Evolutionary conservation across 2,888 invertebrate genomes (phyloP).

Genomic region (Lasioglossum figueresi): DNA sequence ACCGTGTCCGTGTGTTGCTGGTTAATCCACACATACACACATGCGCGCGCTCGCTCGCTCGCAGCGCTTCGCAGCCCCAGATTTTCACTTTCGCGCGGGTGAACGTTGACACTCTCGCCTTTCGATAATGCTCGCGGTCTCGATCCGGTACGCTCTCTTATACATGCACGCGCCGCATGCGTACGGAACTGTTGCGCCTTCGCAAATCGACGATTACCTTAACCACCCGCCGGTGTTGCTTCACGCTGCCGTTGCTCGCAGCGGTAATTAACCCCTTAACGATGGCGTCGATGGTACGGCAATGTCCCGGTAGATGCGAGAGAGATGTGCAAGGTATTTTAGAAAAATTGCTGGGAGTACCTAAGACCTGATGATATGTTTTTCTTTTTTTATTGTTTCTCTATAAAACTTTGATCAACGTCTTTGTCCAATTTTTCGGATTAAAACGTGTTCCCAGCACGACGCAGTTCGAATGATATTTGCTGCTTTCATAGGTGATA

Average conservation of each 20-base stretch:
- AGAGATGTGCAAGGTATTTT: neutral
- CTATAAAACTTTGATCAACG: no score
- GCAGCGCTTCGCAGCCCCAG: conserved; percentile 57
- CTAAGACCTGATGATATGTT: no score
- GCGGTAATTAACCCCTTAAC: neutral
- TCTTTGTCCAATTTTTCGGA: no score
- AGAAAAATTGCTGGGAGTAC: neutral
- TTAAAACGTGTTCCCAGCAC: no score
- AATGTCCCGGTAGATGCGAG: neutral
- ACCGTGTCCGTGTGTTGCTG: neutral
- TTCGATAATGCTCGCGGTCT: conserved; percentile 64
- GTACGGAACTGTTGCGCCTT: conserved; percentile 8
- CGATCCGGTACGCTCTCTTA: conserved; percentile 54
- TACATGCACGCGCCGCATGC: neutral
- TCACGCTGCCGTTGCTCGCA: neutral
- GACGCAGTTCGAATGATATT: no score
- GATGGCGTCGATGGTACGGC: neutral
- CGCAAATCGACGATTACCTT: neutral
- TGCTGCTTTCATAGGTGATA: no score
- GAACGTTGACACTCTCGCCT: conserved; percentile 78
- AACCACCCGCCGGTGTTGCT: neutral
- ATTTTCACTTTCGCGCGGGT: conserved; percentile 73
- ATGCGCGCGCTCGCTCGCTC: conserved; percentile 2
- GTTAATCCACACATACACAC: neutral
- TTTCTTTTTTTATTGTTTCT: no score